phyloP scores from a whole-genome alignment of 1,140 invertebrate genomes.

The Oscheius sp. region DNA sequence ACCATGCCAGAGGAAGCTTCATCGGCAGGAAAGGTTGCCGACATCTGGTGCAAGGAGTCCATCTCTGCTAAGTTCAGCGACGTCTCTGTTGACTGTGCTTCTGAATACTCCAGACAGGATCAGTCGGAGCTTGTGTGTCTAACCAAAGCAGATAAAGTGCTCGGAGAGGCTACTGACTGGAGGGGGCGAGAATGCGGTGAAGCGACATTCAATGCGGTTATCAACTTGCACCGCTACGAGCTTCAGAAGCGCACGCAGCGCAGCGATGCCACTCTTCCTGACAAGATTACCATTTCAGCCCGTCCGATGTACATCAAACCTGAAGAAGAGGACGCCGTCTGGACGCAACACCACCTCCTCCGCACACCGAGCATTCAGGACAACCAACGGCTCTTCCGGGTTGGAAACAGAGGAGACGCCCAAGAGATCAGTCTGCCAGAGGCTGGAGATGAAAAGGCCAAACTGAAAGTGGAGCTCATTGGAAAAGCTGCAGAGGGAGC shows the following conservation, averaged over 20 bases:
- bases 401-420: slow-evolving; percentile 21
- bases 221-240: slow-evolving; percentile 38
- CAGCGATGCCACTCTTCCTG: slow-evolving; percentile 27
- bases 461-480: slow-evolving; percentile 36
- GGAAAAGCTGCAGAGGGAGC: slow-evolving; percentile 4
- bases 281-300: slow-evolving; percentile 37
- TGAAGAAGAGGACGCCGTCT: slow-evolving; percentile 34
- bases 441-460: slow-evolving; percentile 40
- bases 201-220: slow-evolving; percentile 35
- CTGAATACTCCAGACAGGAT: not conserved
- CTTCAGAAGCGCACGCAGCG: slow-evolving; percentile 10
- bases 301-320: slow-evolving; percentile 27
- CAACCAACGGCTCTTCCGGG: not conserved
- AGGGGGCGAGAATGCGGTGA: slow-evolving; percentile 9
- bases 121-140: not conserved
- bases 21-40: not conserved
- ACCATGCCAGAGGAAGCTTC: slow-evolving; percentile 11
- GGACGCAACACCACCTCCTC: slow-evolving; percentile 23
- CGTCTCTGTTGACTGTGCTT: slow-evolving; percentile 14
- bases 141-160: not conserved
- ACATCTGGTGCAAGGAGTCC: not conserved
- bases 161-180: slow-evolving; percentile 5
- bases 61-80: not conserved
- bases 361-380: slow-evolving; percentile 12
- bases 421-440: slow-evolving; percentile 21